Conservation (phyloP, 2,888 invertebrate species). For the Latrodectus hesperus region DNA sequence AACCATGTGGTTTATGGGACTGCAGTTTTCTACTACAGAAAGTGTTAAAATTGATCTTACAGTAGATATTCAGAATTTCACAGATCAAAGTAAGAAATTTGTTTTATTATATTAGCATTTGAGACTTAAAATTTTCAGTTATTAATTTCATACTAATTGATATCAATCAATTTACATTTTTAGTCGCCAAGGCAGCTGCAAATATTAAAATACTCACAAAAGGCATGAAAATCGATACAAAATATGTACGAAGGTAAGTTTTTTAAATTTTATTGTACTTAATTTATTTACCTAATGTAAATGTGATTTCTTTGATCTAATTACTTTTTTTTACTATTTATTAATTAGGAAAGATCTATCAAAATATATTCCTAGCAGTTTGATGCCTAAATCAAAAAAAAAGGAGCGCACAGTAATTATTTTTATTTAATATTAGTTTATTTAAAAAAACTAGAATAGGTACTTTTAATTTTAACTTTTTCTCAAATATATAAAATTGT, state of each 20-base stretch:
- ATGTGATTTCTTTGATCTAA: not conserved
- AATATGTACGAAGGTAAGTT: slow-evolving; percentile 69
- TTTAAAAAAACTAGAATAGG: no score
- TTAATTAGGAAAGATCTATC: slow-evolving; percentile 67
- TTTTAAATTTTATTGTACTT: slow-evolving; percentile 3
- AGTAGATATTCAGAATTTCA: slow-evolving; percentile 92
- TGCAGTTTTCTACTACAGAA: slow-evolving; percentile 91
- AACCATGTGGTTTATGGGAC: slow-evolving; percentile 98
- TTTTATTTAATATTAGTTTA: not conserved
- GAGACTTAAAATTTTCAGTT: no score
- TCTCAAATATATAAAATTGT: no score
- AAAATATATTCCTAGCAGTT: slow-evolving; percentile 67
- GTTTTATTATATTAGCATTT: no score
- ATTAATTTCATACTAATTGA: not conserved
- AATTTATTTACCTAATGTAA: not conserved
- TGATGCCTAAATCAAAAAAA: slow-evolving; percentile 58
- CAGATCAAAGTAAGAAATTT: slow-evolving; percentile 83
- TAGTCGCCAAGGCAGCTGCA: slow-evolving; percentile 60
- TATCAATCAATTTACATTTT: slow-evolving; percentile 10
- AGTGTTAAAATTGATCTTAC: slow-evolving; percentile 94
- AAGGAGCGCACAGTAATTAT: slow-evolving; percentile 49
- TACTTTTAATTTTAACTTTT: no score
- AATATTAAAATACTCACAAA: slow-evolving; percentile 54
- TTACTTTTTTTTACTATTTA: not conserved
- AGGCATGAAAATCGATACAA: slow-evolving; percentile 70